Evolutionary conservation across 2,797 vertebrate genomes (phyloP).

Genomic region (Rhinella marina): DNA sequence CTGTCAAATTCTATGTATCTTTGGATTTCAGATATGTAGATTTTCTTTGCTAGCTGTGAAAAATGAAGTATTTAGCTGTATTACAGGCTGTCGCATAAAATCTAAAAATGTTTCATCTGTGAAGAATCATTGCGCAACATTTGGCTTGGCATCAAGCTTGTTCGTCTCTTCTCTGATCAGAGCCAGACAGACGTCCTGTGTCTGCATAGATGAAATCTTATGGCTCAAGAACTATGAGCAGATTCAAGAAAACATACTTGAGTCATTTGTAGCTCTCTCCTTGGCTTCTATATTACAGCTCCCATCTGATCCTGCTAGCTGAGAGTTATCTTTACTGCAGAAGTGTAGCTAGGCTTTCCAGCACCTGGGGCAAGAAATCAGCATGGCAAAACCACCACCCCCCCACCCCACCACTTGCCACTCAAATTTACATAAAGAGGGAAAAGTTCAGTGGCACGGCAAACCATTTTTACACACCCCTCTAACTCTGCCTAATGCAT

Average conservation of each 20-base stretch:
- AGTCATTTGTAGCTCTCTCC: neutral
- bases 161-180: conserved; percentile 6
- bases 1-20: neutral
- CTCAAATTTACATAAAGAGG: too few species aligned
- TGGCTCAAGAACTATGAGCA: neutral
- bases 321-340: neutral
- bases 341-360: too few species aligned
- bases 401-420: too few species aligned
- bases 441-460: too few species aligned
- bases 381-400: too few species aligned
- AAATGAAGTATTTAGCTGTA: neutral
- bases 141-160: conserved; percentile 16
- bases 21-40: neutral
- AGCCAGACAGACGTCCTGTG: conserved; percentile 34
- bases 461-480: too few species aligned
- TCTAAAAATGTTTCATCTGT: conserved; percentile 21
- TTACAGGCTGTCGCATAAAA: conserved; percentile 17
- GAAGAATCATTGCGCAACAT: conserved; percentile 26
- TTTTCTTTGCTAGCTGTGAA: neutral
- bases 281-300: neutral
- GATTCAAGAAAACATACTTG: conserved; percentile 8
- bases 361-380: too few species aligned
- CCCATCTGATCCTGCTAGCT: neutral
- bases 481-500: too few species aligned
- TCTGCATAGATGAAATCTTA: conserved; percentile 11